Evolutionary conservation across 2,113 vertebrate species (phyloP), one percentile per base, ranked within the genome.

Genomic region (Myxocyprinus asiaticus): DNA sequence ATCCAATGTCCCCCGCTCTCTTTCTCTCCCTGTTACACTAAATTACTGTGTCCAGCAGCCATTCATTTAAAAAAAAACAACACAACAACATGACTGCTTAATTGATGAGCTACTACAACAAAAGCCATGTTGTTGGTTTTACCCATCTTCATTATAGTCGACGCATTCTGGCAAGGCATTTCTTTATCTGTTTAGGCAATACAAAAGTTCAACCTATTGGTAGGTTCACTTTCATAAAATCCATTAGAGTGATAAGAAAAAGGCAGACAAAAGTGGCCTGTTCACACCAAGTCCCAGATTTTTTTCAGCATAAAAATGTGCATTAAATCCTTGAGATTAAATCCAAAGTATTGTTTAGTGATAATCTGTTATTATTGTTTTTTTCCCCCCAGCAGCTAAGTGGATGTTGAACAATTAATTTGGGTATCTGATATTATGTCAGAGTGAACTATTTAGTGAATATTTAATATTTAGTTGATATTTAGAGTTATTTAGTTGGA

Each of bases 11-110:
- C 22, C 47, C 11, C 44, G 22, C 53, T 78, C 65, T 53, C 17
- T 65, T 76, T 33, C 22, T 33, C 22, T 33, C 22, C 8, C 48
- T 63, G 22, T 53, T 76, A 7, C 47, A 75, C 72, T 74, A 76
- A 76, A 33, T 33, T 1, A 33, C 22, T 3, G 73, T 76, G 73
- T 76, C 48, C 73, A 53, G 14, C 22, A 76, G 62, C 17, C 17
- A 5, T 76, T 65, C 3, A 53, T 53, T 9, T 53, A 10, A 9
- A 53, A 9, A 53, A 7, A 58, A 56, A 58, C 11, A 58, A 58
- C 6, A 7, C 2, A 58, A 58, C 6, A n/a, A 56, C 5, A 0
- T 5, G 5, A 14, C 4, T 55, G 14, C 1, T 14, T 4, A 48
- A 7, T 7, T 14, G 11, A 10, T 55, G 10, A 11, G 5, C 11